A percentile compares a stretch with the other conserved stretches of the same genome.
Conservation (phyloP, 2,797 vertebrate species). For the Remorina albescens region DNA sequence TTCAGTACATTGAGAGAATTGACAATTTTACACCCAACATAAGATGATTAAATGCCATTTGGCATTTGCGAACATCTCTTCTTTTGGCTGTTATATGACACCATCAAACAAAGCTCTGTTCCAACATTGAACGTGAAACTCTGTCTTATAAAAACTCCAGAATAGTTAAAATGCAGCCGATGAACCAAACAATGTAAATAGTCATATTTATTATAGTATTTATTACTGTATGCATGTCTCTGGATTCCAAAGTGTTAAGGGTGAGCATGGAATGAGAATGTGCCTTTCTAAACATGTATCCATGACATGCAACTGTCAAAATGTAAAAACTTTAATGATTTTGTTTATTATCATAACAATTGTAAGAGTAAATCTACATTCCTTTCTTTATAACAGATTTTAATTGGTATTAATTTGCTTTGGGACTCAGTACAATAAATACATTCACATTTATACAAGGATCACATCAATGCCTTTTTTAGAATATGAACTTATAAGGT, state of each 20-base stretch:
- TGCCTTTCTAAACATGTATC: conserved; percentile 27
- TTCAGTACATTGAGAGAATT: conserved; percentile 26
- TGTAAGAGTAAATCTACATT: conserved; percentile 38
- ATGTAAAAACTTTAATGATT: conserved; percentile 9
- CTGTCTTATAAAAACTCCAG: conserved; percentile 32
- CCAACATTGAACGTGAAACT: conserved; percentile 27
- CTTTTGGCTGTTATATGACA: conserved; percentile 17
- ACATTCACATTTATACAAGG: conserved; percentile 28
- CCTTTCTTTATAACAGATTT: conserved; percentile 18
- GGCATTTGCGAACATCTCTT: conserved; percentile 9
- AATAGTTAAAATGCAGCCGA: conserved; percentile 31
- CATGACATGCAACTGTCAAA: conserved; percentile 5
- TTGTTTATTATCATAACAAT: conserved; percentile 20
- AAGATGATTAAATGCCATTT: conserved; percentile 7
- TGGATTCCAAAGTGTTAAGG: conserved; percentile 40
- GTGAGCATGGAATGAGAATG: conserved; percentile 31
- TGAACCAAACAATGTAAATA: conserved; percentile 71
- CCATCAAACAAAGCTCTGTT: conserved; percentile 16
- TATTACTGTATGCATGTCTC: conserved; percentile 64
- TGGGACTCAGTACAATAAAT: conserved; percentile 38
- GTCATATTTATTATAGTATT: conserved; percentile 77
- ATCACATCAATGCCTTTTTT: conserved; percentile 56
- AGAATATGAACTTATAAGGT: conserved; percentile 23
- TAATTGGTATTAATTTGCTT: conserved; percentile 30
- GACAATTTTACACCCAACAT: conserved; percentile 11